Evolutionary conservation across 1,140 invertebrate species (phyloP), one percentile per base, ranked within the genome.

Genomic region (Drosophila equinoxialis): DNA sequence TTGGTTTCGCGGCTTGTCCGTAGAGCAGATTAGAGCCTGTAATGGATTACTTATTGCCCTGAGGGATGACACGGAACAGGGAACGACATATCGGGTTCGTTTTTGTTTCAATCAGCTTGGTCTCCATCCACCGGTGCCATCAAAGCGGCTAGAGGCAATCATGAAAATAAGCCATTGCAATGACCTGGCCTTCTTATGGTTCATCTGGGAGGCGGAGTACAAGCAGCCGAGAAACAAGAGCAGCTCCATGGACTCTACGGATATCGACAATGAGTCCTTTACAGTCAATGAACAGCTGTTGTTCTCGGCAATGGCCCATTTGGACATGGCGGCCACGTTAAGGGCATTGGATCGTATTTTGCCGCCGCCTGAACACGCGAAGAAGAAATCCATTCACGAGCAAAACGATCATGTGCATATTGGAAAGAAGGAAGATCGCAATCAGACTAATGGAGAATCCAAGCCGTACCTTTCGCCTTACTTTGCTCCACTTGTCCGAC

Each of bases 271-370:
- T 0, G 20, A 48, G 2, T 0, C 2, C 0, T 90, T 72, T 14
- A 69, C 68, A 11, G 26, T 65, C 23, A 91, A 91, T 55, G 90
- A 91, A 14, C 90, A 91, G 57, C 3, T 91, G 23, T 51, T 91
- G 0, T 45, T 82, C 11, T 77, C 90, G 5, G 73, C 54, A 1
- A 91, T 91, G 2, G 90, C 90, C 1, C 78, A 85, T 33, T 65
- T 90, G 57, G 90, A 82, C 14, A 82, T 80, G 75, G 55, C 61
- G 0, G 35, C 68, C n/a, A 90, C 77, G 0, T 13, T 84, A 60
- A 68, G 77, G 3, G 77, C 74, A 35, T 35, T 91, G 17, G 90
- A 91, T 11, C 10, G 23, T 0, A 30, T 90, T 6, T 54, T 91
- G 55, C 90, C 89, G 13, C 68, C 70, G 10, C 23, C 65, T 0